A percentile compares a stretch with the other conserved stretches of the same genome.
Evolutionary conservation across 2,888 invertebrate species (phyloP).

Genomic region (Lasius platythorax): DNA sequence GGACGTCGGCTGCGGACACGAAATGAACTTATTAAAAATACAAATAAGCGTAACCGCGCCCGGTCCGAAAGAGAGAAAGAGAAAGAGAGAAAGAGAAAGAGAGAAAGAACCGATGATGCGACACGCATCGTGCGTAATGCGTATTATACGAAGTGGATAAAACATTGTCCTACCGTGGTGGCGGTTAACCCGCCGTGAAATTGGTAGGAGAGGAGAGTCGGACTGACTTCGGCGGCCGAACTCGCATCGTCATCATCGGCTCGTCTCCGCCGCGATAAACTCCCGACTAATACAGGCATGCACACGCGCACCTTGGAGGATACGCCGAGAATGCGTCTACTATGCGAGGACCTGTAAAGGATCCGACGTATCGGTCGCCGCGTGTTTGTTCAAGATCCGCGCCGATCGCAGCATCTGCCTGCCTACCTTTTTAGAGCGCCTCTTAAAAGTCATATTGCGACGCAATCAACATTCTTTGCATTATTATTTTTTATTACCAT

Average conservation of each 20-base stretch:
- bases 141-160: constrained; percentile 78
- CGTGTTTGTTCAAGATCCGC: constrained; percentile 70
- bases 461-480: constrained; percentile 62
- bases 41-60: constrained; percentile 71
- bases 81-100: constrained; percentile 32
- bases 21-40: constrained; percentile 76
- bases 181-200: constrained; percentile 84
- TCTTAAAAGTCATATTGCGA: constrained; percentile 61
- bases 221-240: constrained; percentile 79
- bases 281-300: constrained; percentile 49
- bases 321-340: constrained; percentile 25
- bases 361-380: constrained; percentile 56
- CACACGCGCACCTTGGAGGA: constrained; percentile 8
- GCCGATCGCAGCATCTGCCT: constrained; percentile 20
- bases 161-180: constrained; percentile 83
- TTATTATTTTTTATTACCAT: constrained; percentile 12
- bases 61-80: constrained; percentile 42
- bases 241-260: constrained; percentile 81
- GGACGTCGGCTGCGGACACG: constrained; percentile 32
- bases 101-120: constrained; percentile 64
- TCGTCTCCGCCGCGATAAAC: constrained; percentile 70
- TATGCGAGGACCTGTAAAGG: constrained; percentile 51
- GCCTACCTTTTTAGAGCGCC: constrained; percentile 23
- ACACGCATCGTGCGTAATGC: constrained; percentile 78
- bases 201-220: constrained; percentile 81